These are phyloP conservation scores for Lophotriccus pileatus DNA, from an alignment of 2,797 vertebrate genomes.

Conservation along the genomic window DNA sequence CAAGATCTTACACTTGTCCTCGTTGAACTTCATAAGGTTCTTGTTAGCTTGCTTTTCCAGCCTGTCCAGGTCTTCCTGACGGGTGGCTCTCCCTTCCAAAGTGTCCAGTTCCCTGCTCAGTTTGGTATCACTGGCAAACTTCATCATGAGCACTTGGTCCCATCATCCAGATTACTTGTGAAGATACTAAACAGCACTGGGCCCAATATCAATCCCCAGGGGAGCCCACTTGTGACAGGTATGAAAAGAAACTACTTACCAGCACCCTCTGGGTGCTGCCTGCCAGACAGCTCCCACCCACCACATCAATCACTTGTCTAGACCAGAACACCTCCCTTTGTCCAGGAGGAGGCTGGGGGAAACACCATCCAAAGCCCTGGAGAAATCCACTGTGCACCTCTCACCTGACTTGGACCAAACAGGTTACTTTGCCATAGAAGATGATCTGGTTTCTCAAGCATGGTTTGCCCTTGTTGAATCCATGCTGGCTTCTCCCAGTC, in stretches of 20 bases:
- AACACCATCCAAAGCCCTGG: neutral
- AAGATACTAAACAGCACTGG: fast-evolving
- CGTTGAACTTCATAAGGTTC: neutral
- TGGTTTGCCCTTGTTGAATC: neutral
- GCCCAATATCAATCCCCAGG: fast-evolving
- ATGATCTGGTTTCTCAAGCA: neutral
- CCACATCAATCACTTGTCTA: fast-evolving
- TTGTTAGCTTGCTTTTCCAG: neutral
- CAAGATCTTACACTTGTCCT: neutral
- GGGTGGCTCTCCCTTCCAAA: neutral
- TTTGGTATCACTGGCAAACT: neutral
- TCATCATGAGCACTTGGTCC: neutral
- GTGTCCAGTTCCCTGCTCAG: neutral
- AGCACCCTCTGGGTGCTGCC: neutral
- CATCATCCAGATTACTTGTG: neutral
- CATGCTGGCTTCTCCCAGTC: neutral
- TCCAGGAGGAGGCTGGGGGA: neutral
- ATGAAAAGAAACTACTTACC: neutral
- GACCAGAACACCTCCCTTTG: fast-evolving
- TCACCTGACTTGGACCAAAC: fast-evolving
- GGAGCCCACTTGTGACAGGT: neutral
- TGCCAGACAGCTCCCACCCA: neutral
- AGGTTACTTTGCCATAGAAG: neutral
- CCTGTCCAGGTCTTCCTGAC: neutral
- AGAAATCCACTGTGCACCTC: fast-evolving